A percentile compares a stretch with the other conserved stretches of the same genome.
Evolutionary conservation across 2,888 invertebrate species (phyloP).

Genomic region (Scotopteryx bipunctaria): DNA sequence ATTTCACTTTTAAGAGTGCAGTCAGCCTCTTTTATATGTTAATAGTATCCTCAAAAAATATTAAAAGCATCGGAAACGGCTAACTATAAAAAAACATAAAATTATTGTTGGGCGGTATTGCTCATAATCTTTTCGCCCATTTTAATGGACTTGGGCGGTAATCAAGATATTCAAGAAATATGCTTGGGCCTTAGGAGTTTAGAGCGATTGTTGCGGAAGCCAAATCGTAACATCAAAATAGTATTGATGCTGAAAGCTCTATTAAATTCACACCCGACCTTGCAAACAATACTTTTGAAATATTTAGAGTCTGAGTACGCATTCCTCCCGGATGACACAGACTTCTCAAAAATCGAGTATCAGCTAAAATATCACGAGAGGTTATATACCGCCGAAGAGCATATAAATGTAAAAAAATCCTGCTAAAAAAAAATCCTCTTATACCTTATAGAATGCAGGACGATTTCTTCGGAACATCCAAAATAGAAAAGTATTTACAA

Average conservation of each 20-base stretch:
- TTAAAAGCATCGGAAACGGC: no score
- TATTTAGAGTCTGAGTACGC: slow-evolving; percentile 25
- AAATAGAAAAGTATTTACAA: slow-evolving; percentile 25
- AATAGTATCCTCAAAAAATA: no score
- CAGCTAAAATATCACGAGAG: slow-evolving; percentile 28
- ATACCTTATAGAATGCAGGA: slow-evolving; percentile 23
- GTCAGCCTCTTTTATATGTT: no score
- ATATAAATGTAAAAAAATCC: slow-evolving; percentile 26
- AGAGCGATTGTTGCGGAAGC: slow-evolving; percentile 34
- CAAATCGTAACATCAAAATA: slow-evolving; percentile 39
- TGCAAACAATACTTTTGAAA: slow-evolving; percentile 9
- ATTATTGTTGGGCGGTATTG: no score
- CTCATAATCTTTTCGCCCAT: no score
- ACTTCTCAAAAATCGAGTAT: slow-evolving; percentile 33
- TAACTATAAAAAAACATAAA: no score
- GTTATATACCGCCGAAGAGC: slow-evolving; percentile 28
- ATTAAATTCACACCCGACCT: slow-evolving; percentile 12
- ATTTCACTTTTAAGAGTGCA: no score
- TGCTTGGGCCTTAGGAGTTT: no score
- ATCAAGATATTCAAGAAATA: no score
- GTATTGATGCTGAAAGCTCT: slow-evolving; percentile 29
- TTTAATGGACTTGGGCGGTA: no score
- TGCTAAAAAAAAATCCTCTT: slow-evolving; percentile 26
- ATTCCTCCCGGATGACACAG: slow-evolving; percentile 33
- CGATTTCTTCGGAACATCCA: slow-evolving; percentile 13